Conservation (phyloP, 2,888 invertebrate species). For the Eudasyphora cyanicolor region DNA sequence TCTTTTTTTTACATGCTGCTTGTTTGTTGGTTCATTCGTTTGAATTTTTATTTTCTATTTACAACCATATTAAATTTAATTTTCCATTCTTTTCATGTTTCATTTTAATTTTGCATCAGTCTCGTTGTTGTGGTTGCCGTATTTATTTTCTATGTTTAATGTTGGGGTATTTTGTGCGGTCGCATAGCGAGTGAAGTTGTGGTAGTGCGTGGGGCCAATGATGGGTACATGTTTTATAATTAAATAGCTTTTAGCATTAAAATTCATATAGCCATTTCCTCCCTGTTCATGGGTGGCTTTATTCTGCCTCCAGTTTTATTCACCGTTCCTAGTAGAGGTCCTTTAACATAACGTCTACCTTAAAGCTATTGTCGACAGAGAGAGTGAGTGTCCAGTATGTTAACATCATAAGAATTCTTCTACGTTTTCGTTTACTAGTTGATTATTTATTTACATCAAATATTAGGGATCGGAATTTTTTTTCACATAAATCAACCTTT, state of each 20-base stretch:
- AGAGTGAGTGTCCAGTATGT: no score
- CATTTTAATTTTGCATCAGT: slow-evolving; percentile 19
- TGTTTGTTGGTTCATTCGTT: neutral
- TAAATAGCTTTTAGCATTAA: slow-evolving; percentile 65
- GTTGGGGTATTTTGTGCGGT: slow-evolving; percentile 6
- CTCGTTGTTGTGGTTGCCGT: slow-evolving; percentile 16
- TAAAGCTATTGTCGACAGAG: no score
- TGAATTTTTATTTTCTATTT: neutral
- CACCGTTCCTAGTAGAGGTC: slow-evolving; percentile 1
- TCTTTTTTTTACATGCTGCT: neutral
- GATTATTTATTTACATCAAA: no score
- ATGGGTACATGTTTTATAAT: slow-evolving; percentile 46
- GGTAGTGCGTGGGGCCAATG: slow-evolving; percentile 19
- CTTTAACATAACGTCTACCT: no score
- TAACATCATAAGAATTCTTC: no score
- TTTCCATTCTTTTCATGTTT: slow-evolving; percentile 18
- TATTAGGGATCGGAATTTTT: no score
- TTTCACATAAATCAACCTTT: no score
- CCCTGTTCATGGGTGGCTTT: neutral
- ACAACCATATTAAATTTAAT: slow-evolving; percentile 17
- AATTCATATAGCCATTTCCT: slow-evolving; percentile 63
- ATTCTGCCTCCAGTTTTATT: neutral
- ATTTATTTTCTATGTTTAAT: slow-evolving; percentile 35
- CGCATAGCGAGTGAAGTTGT: neutral
- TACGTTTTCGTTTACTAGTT: no score